Evolutionary conservation across 2,888 invertebrate genomes (phyloP).

Genomic region (Teleogryllus oceanicus): DNA sequence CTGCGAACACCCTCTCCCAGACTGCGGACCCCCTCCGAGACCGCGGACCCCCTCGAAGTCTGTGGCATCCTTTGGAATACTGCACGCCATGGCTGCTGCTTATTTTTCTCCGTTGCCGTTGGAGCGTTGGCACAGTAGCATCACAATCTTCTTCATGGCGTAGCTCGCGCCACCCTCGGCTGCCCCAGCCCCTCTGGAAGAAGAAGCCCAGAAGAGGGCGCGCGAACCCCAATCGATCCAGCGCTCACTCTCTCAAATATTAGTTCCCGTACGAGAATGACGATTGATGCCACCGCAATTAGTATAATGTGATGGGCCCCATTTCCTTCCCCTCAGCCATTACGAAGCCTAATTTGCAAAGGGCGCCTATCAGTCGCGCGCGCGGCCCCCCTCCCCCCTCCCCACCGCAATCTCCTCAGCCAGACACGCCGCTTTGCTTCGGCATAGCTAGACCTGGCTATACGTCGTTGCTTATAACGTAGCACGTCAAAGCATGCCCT

Average conservation of each 20-base stretch:
- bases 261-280: neutral
- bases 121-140: too few species aligned
- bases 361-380: neutral
- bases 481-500: too few species aligned
- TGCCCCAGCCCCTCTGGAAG: neutral
- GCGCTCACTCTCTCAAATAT: neutral
- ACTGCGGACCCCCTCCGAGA: too few species aligned
- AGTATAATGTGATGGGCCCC: slow-evolving; percentile 7
- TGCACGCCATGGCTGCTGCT: too few species aligned
- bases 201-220: too few species aligned
- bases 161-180: neutral
- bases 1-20: too few species aligned
- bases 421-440: neutral
- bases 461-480: too few species aligned
- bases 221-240: neutral
- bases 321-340: neutral
- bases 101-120: too few species aligned
- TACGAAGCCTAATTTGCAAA: slow-evolving; percentile 4
- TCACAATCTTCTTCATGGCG: too few species aligned
- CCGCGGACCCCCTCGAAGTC: too few species aligned
- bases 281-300: neutral
- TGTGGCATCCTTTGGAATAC: too few species aligned
- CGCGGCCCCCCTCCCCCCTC: neutral
- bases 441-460: too few species aligned
- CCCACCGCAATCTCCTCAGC: neutral